Conservation (phyloP, 1,140 invertebrate species). For the Ctenoplectra terminalis region DNA sequence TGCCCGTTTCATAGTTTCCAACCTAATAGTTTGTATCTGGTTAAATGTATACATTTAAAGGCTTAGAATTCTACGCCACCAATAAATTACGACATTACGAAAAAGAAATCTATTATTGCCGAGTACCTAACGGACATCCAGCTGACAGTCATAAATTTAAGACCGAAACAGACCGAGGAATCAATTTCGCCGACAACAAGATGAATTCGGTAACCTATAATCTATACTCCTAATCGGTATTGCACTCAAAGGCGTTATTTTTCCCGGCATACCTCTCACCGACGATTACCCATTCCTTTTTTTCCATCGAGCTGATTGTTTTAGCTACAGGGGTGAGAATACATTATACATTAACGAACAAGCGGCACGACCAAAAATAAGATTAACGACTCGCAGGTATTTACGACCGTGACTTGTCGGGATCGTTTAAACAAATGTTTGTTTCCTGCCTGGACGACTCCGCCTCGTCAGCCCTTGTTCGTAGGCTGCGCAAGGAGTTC, state of each 20-base stretch:
- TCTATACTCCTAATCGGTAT: constrained; percentile 51
- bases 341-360: constrained; percentile 75
- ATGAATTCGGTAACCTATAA: constrained; percentile 47
- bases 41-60: not conserved
- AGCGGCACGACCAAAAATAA: constrained; percentile 62
- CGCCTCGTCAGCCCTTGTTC: constrained; percentile 54
- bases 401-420: constrained; percentile 72
- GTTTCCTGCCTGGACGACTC: constrained; percentile 59
- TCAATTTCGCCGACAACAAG: constrained; percentile 43
- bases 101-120: constrained; percentile 27
- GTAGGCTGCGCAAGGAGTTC: constrained; percentile 18
- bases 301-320: constrained; percentile 70
- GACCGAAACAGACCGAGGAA: constrained; percentile 26
- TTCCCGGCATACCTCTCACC: constrained; percentile 28
- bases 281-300: constrained; percentile 21
- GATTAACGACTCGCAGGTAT: constrained; percentile 77
- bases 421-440: constrained; percentile 78
- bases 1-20: too few species aligned
- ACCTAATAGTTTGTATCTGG: too few species aligned
- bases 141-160: constrained; percentile 36
- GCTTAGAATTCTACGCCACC: not conserved
- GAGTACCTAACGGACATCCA: not conserved
- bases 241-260: constrained; percentile 46
- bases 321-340: constrained; percentile 76
- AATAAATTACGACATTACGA: constrained; percentile 38